These are phyloP conservation scores for Erebia epiphron DNA, from an alignment of 2,888 invertebrate species.

Conservation along the genomic window DNA sequence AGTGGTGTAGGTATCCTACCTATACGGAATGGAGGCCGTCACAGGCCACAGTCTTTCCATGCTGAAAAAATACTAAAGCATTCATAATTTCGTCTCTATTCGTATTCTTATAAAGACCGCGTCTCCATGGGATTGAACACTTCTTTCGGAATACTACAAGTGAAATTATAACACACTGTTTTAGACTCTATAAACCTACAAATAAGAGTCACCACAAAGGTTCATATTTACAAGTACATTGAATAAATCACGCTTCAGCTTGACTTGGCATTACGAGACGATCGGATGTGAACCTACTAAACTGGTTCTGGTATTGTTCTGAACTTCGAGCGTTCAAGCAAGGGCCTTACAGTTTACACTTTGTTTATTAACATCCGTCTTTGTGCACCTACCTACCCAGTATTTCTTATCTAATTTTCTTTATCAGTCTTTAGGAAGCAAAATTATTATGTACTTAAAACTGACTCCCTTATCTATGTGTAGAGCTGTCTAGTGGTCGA, in stretches of 20 bases:
- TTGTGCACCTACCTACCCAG: too few species aligned
- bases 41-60: conserved; percentile 12
- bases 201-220: not conserved
- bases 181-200: not conserved
- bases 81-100: conserved; percentile 10
- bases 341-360: conserved; percentile 3
- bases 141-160: not conserved
- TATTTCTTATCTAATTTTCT: too few species aligned
- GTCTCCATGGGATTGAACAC: not conserved
- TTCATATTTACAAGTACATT: conserved; percentile 2
- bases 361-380: too few species aligned
- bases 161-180: not conserved
- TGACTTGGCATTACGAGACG: conserved; percentile 56
- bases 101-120: not conserved
- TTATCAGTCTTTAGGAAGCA: too few species aligned
- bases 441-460: too few species aligned
- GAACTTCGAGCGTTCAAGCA: conserved; percentile 34
- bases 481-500: not conserved
- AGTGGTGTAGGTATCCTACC: not conserved
- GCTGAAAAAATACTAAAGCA: conserved; percentile 8
- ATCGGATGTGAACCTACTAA: conserved; percentile 76
- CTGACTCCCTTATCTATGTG: too few species aligned
- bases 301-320: conserved; percentile 76
- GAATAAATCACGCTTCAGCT: conserved; percentile 65
- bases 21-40: conserved; percentile 4